Evolutionary conservation across 2,888 invertebrate genomes (phyloP), one percentile per base, ranked within the genome.

Genomic region (Dioctria linearis): DNA sequence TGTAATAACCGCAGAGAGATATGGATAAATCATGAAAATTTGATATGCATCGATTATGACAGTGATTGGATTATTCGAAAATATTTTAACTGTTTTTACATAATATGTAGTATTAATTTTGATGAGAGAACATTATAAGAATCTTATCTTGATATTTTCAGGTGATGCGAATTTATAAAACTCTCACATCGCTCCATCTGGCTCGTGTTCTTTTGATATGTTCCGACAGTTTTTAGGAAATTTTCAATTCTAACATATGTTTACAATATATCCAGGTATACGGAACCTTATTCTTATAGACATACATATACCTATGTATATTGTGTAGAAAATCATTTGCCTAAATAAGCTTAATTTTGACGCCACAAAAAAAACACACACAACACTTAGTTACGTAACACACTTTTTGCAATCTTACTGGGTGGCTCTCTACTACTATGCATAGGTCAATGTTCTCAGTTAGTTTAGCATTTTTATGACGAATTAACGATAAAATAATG

Each of bases 1-100:
- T 57, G 42, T 73, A 73, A 73, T 57, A 57, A 42, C 57, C 3
- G 25, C 37, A 57, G 37, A 25, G 25, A n/a, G 25, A 57, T 42
- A 5, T 40, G 57, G 9, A 59, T 73, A 73, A 73, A 73, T 73
- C 73, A 59, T 13, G 5, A 40, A 73, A 57, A 73, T 73, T 57
- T 57, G 73, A 73, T 73, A 73, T 73, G 73, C 73, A 73, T 73
- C 73, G 42, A 57, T 73, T 73, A 73, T 73, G 73, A 73, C 73
- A 73, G 73, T 25, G 54, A 73, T 73, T 54, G 73, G 59, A 42
- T 57, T 66, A 25, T 59, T 57, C 13, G 43, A 39, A 11, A 57
- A 42, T 73, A 51, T 73, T 73, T 71, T 42, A 37, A 54, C 57
- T 57, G 39, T 73, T 37, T 54, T 25, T 25, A 25, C 25, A 0